Conservation (phyloP, 2,797 vertebrate genomes). For the Sylvia borin region DNA sequence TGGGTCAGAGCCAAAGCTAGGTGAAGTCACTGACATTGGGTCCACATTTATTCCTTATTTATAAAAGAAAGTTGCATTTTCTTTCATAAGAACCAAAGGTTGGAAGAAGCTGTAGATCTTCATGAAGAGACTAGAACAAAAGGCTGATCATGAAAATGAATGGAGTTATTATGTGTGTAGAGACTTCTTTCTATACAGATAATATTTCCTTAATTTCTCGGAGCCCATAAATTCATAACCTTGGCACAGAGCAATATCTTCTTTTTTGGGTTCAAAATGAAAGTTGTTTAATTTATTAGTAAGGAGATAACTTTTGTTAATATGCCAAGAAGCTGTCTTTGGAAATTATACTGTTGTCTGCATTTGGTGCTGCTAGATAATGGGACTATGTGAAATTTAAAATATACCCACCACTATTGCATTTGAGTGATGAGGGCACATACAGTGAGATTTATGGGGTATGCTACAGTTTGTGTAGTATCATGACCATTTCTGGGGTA, state of each 20-base stretch:
- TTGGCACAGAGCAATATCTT: background rate
- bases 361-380: background rate
- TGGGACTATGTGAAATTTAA: background rate
- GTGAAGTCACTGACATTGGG: fast-evolving
- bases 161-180: background rate
- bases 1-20: background rate
- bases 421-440: background rate
- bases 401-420: background rate
- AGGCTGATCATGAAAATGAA: background rate
- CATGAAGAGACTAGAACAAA: background rate
- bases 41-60: background rate
- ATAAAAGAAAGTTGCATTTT: background rate
- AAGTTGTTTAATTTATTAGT: background rate
- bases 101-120: background rate
- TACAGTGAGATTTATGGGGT: background rate
- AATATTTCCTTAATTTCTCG: background rate
- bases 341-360: background rate
- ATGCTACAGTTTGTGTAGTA: background rate
- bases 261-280: background rate
- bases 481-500: background rate
- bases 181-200: background rate
- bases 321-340: background rate
- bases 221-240: background rate
- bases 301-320: background rate
- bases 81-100: background rate